A percentile compares a stretch with the other conserved stretches of the same genome.
phyloP scores from a whole-genome alignment of 2,888 invertebrate genomes.

The Sipunculus nudus region DNA sequence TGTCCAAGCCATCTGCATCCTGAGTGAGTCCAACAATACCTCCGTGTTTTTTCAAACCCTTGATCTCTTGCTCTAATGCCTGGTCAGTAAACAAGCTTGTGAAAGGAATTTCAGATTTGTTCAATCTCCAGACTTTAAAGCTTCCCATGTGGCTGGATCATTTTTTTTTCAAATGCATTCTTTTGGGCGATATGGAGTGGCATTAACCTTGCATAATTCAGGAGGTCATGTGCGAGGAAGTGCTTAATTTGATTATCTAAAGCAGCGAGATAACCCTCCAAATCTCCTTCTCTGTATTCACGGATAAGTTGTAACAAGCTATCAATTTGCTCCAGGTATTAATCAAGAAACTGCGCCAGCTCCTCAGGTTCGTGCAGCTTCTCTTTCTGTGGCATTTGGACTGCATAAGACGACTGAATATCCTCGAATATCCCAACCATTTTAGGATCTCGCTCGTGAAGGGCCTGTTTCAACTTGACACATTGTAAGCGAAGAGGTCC shows the following conservation, averaged over 20 bases:
- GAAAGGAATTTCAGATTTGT: conserved; percentile 23
- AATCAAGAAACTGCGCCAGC: conserved; percentile 15
- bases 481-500: conserved; percentile 1
- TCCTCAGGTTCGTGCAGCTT: conserved; percentile 7
- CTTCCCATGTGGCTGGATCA: conserved; percentile 22
- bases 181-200: conserved; percentile 19
- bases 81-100: conserved; percentile 23
- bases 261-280: conserved; percentile 17
- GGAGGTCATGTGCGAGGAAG: conserved; percentile 22
- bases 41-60: conserved; percentile 12
- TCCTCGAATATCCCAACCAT: background rate
- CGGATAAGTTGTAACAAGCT: conserved; percentile 17
- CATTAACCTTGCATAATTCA: conserved; percentile 21
- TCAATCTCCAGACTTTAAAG: conserved; percentile 19
- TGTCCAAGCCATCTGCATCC: conserved; percentile 11
- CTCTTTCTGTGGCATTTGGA: too few species aligned
- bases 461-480: background rate
- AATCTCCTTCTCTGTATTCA: conserved; percentile 18
- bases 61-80: conserved; percentile 18
- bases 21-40: conserved; percentile 21
- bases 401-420: background rate
- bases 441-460: background rate
- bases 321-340: conserved; percentile 10
- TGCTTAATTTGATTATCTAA: conserved; percentile 20
- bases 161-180: conserved; percentile 16